Evolutionary conservation across 35 echinoderm and acorn worm genomes (phyloP).

Genomic region (Strongylocentrotus purpuratus): DNA sequence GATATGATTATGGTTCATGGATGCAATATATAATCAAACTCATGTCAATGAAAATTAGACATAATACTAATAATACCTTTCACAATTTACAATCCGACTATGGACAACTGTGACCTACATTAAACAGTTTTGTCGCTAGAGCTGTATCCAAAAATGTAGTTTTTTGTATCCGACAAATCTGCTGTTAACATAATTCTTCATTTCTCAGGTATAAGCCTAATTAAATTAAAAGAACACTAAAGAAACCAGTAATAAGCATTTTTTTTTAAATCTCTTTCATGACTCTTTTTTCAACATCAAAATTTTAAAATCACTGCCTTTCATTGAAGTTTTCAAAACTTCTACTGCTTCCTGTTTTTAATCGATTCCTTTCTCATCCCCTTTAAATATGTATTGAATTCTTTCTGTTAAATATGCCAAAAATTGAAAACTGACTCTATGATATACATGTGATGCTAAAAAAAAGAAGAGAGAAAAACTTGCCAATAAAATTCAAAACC

Average conservation of each 20-base stretch:
- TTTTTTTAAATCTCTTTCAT: no score
- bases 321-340: background rate
- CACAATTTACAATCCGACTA: background rate
- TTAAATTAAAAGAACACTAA: no score
- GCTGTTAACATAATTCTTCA: background rate
- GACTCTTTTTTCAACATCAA: no score
- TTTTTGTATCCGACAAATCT: background rate
- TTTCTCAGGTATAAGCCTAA: background rate
- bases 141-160: background rate
- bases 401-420: background rate
- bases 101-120: background rate
- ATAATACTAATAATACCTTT: constrained; percentile 12
- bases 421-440: background rate
- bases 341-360: background rate
- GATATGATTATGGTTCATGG: background rate
- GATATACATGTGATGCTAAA: background rate
- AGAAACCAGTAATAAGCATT: no score
- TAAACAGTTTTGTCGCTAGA: background rate
- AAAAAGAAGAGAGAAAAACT: background rate
- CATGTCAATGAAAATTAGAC: background rate
- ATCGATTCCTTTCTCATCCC: background rate
- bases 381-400: background rate
- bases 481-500: background rate
- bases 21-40: background rate
- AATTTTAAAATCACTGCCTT: no score